Conservation (phyloP, 1,140 invertebrate species). For the Eueides isabella region DNA sequence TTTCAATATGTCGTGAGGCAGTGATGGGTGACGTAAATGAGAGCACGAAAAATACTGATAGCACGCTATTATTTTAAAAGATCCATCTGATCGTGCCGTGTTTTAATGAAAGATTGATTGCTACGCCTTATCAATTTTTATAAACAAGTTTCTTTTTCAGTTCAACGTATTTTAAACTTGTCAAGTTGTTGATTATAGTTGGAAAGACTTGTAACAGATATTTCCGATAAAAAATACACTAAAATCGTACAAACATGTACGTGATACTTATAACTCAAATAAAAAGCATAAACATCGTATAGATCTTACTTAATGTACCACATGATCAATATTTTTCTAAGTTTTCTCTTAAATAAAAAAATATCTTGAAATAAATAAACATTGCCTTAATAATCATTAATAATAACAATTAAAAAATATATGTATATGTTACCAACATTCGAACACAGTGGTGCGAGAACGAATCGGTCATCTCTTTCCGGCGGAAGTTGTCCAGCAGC, state of each 20-base stretch:
- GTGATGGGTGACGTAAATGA: slow-evolving; percentile 4
- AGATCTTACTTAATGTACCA: no score
- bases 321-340: no score
- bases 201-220: no score
- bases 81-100: not conserved
- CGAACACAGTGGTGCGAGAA: slow-evolving; percentile 60
- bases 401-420: slow-evolving; percentile 21
- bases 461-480: slow-evolving; percentile 54
- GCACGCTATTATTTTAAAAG: not conserved
- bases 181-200: not conserved
- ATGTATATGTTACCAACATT: slow-evolving; percentile 61
- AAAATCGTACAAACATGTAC: no score
- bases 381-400: not conserved
- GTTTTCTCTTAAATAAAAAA: not conserved
- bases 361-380: not conserved
- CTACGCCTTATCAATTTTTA: not conserved
- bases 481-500: slow-evolving; percentile 64
- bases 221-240: no score
- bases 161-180: not conserved
- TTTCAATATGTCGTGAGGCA: slow-evolving; percentile 4
- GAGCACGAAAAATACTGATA: not conserved
- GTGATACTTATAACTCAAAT: no score
- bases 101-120: not conserved
- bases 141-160: not conserved
- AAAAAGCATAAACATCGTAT: no score